phyloP scores from a whole-genome alignment of 2,888 invertebrate genomes.

The Metalampra italica region DNA sequence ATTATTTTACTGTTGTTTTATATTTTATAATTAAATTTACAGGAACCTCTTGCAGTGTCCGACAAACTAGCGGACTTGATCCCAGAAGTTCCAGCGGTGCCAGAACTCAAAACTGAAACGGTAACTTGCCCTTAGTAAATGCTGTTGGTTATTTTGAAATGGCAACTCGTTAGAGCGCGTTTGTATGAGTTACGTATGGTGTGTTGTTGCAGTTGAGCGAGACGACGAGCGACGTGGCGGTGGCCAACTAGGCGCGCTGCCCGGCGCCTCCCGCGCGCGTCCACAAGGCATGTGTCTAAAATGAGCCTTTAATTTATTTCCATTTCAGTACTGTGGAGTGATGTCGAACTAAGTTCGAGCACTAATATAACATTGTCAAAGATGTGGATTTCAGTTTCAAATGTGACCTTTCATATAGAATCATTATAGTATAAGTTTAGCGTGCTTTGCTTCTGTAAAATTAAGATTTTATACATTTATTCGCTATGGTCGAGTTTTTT shows the following conservation, averaged over 20 bases:
- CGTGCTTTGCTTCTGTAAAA: constrained; percentile 76
- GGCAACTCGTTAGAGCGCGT: not conserved
- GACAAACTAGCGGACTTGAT: constrained; percentile 68
- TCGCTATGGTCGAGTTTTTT: constrained; percentile 71
- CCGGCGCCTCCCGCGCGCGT: constrained; percentile 33
- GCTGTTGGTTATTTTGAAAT: not conserved
- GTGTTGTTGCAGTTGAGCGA: constrained; percentile 40
- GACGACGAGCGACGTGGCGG: constrained; percentile 50
- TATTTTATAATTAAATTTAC: constrained; percentile 25
- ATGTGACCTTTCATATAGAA: constrained; percentile 65
- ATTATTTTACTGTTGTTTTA: not conserved
- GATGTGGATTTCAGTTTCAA: constrained; percentile 63
- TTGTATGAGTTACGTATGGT: not conserved
- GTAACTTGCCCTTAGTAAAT: constrained; percentile 24
- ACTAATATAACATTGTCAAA: constrained; percentile 49
- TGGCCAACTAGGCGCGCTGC: constrained; percentile 44
- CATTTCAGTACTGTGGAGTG: constrained; percentile 57
- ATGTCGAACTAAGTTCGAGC: constrained; percentile 71
- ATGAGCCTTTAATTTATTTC: constrained; percentile 73
- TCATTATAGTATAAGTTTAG: constrained; percentile 75
- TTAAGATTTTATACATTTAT: constrained; percentile 76
- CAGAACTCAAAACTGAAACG: constrained; percentile 63
- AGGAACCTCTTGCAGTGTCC: constrained; percentile 52
- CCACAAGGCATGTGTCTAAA: constrained; percentile 42
- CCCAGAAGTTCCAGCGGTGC: constrained; percentile 63